Evolutionary conservation across 1,140 invertebrate genomes (phyloP).

Genomic region (Drosophila fuyamai): DNA sequence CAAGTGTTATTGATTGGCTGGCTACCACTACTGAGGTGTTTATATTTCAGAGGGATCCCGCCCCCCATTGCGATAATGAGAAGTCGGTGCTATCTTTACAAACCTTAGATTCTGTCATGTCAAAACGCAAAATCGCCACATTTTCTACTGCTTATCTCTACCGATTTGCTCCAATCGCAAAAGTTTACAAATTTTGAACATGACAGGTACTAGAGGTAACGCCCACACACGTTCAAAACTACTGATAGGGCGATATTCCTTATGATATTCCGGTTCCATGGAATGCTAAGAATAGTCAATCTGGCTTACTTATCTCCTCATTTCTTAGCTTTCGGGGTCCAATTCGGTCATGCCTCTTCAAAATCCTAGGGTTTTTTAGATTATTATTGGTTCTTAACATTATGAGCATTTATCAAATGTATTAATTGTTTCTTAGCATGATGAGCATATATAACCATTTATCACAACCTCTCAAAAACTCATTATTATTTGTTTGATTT

Average conservation of each 20-base stretch:
- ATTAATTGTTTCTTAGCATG: no score
- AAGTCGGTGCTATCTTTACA: neutral
- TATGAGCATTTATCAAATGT: no score
- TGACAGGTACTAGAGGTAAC: neutral
- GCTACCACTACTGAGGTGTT: neutral
- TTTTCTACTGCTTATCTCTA: neutral
- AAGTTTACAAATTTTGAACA: neutral
- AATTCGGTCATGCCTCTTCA: neutral
- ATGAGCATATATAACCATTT: no score
- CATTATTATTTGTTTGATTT: no score
- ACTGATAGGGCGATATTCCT: neutral
- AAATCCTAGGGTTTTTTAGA: neutral
- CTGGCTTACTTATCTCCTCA: neutral
- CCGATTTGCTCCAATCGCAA: neutral
- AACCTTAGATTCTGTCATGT: neutral
- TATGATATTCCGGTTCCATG: neutral
- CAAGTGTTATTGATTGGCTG: neutral
- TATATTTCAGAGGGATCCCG: constrained; percentile 5
- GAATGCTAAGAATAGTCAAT: neutral
- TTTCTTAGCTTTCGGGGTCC: neutral
- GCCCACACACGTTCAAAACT: neutral
- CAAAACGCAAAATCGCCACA: neutral
- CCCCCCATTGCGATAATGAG: neutral
- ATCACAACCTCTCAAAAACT: no score
- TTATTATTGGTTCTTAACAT: neutral